Evolutionary conservation across 64 coral and sea anemone genomes (phyloP), one percentile per base, ranked within the genome.

Genomic region (Stichodactyla mertensii): DNA sequence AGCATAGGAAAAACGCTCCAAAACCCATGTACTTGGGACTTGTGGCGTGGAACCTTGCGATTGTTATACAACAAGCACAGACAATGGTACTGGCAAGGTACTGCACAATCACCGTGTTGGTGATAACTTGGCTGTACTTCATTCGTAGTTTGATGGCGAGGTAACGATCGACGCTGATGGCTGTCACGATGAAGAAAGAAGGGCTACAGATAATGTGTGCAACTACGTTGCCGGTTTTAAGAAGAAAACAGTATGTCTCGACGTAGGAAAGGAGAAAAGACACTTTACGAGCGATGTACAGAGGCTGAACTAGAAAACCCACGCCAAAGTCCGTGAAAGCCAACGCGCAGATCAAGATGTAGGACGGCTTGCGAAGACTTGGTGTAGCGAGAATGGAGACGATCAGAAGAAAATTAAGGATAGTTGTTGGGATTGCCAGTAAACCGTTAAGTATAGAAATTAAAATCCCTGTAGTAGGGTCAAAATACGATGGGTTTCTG

Each of bases 131-230:
- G 27, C 15, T 19, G 19, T 58, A 18, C 19, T 51, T 57, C 10
- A 31, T 60, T 51, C 27, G 26, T 18, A 86, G n/a, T 45, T 31
- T 55, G 8, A 90, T 80, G 27, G 89, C 89, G 6, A 90, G 83
- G 56, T 86, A 64, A 57, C 89, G 83, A 51, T 90, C 89, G 12
- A 91, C 51, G 24, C 89, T 91, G 55, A 86, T 91, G 55, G 89
- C 89, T 55, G 66, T 86, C 19, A 91, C 84, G 18, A 85, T 86
- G 23, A 86, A 79, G 84, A 91, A 91, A 4, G 89, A 91, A 66
- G 84, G 77, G 4, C 82, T 80, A 57, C 82, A 84, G 70, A 91
- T 79, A 26, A 85, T 66, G 0, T 84, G 89, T 52, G 89, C 67
- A 55, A 86, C 4, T 52, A 60, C 69, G 7, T 77, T 85, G 51